Base-by-base conservation (phyloP, 2,888 invertebrate species). In the Reticulitermes lucifugus region DNA sequence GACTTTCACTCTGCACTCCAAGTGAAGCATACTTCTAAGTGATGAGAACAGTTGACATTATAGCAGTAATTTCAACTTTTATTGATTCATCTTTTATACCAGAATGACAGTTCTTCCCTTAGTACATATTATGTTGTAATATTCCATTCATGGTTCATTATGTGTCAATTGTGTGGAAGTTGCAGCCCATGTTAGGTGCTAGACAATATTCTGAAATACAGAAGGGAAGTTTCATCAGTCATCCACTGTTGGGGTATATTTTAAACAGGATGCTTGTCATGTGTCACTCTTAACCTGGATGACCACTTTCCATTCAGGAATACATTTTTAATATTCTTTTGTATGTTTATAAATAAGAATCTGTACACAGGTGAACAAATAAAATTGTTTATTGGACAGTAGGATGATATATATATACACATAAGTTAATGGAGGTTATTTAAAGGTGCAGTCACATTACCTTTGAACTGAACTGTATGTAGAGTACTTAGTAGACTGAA, bases 401-500 rank as follows among this genome's bases (percentile, higher is more conserved):
- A 55, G 55, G 55, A 65, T 65, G n/a, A 65, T n/a, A 65, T n/a
- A 25, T 65, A 21, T 21, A 4, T 35, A 35, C 35, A n/a, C 7
- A 4, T 65, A 55, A 71, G 41, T 77, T 77, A 79, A 55, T 80
- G 35, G 29, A 80, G 29, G 35, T 35, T 80, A 22, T 60, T 80
- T 59, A 55, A 22, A 60, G 59, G 55, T 59, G 22, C 59, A 35
- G n/a, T 35, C 6, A n/a, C 79, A 10, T 60, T 80, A 59, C 35
- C 80, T 80, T 80, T 29, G 80, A 80, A 80, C 80, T 79, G 79
- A 79, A 77, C 18, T 80, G 60, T 60, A 60, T 73, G 60, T 80
- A 80, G 80, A 80, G 80, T 80, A 79, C 79, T 80, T 80, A 51
- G 25, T 79, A 80, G 80, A 80, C 80, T 80, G 80, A 59, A 29